These are phyloP conservation scores for Taxidea taxus DNA, from an alignment of 2,113 vertebrate species.

Conservation along the genomic window DNA sequence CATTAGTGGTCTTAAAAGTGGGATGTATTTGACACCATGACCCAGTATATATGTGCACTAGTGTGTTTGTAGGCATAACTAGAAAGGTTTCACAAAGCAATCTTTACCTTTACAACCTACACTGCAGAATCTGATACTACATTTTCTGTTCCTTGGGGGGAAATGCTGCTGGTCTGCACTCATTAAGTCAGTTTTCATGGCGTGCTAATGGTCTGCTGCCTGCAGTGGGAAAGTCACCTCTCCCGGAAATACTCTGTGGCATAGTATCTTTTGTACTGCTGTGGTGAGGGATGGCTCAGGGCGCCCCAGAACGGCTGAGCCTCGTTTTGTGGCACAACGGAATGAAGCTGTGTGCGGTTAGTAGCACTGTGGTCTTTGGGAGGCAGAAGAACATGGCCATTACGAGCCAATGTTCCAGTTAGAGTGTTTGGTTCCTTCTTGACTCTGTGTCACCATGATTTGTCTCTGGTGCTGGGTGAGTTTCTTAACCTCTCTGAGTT, in stretches of 20 bases:
- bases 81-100: background rate
- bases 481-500: background rate
- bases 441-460: background rate
- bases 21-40: background rate
- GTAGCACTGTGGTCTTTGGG: background rate
- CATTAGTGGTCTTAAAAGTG: background rate
- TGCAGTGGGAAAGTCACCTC: background rate
- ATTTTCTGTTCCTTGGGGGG: background rate
- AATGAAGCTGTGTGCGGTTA: background rate
- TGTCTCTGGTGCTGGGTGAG: background rate
- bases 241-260: no score
- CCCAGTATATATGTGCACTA: no score
- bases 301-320: rapidly evolving
- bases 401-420: background rate
- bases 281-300: background rate
- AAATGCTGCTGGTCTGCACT: background rate
- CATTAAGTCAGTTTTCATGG: background rate
- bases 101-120: background rate
- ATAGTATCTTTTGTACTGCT: background rate
- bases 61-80: background rate
- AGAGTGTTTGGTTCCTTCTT: rapidly evolving
- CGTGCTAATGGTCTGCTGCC: background rate
- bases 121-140: background rate
- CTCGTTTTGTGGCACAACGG: background rate
- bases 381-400: background rate